Evolutionary conservation across 2,113 vertebrate genomes (phyloP), one percentile per base, ranked within the genome.

Genomic region (Lontra canadensis): DNA sequence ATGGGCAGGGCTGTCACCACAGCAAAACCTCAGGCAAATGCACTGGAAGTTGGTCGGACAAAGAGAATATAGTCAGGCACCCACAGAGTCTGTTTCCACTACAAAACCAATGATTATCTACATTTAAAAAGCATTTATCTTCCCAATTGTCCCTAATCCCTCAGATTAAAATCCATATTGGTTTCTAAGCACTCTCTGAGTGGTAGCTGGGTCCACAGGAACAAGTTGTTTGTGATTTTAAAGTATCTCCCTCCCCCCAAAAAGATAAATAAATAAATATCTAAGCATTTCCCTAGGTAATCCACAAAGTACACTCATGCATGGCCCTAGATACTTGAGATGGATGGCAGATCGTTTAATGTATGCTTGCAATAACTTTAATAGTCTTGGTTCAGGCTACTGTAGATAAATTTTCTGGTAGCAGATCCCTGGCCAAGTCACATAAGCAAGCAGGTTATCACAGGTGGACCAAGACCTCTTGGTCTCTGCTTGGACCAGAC

Each of bases 31-130:
- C 31, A 81, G 3, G 34, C 36, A 34, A 65, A 61, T 10, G 6
- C 47, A 5, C 44, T 42, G 1, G 10, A 3, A 39, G 11, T 4
- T 47, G 8, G n/a, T 26, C 23, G 13, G 42, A 18, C n/a, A 44
- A 47, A 36, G 10, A 29, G 0, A 2, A 42, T 36, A 59, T 4
- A 6, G 6, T 1, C 82, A 59, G 20, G 2, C 6, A 57, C 4
- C 52, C 65, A 57, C 12, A 87, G 29, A 3, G 21, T 42, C 15
- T 59, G 23, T 34, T 83, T 92, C 76, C 81, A 20, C 42, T 63
- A 14, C n/a, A 91, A 95, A 94, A 73, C 1, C 10, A 23, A 18
- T 1, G 5, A 36, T 44, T 63, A 7, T 23, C 13, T 59, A 1
- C 9, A 10, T 39, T 57, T 31, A 15, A 34, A 63, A 67, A 82